Conservation (phyloP, 2,888 invertebrate genomes). For the Leucophora obtusa region DNA sequence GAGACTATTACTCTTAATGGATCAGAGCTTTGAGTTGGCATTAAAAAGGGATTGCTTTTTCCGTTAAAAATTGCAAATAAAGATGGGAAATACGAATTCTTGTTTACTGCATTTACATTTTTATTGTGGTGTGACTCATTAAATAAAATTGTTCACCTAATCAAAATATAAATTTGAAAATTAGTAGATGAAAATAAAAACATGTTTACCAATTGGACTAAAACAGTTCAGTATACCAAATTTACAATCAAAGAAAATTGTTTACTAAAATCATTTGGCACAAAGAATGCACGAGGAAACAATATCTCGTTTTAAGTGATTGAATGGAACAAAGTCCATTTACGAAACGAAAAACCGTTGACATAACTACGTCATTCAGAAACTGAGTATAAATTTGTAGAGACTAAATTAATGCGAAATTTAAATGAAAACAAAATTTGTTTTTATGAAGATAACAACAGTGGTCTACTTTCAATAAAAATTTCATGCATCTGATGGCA, state of each 20-base stretch:
- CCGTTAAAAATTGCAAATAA: too few species aligned
- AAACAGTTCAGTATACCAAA: slow-evolving; percentile 4
- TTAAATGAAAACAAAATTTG: slow-evolving; percentile 1
- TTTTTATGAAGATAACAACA: slow-evolving; percentile 30
- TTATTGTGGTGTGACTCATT: background rate
- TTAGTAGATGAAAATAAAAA: slow-evolving; percentile 1
- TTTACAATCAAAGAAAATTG: background rate
- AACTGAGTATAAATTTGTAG: background rate
- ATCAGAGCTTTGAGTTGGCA: too few species aligned
- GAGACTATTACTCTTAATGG: too few species aligned
- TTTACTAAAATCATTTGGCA: background rate
- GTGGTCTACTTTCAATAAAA: background rate
- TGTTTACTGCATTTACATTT: background rate
- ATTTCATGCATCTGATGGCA: background rate
- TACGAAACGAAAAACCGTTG: slow-evolving; percentile 1
- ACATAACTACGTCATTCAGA: background rate
- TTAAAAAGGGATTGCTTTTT: too few species aligned
- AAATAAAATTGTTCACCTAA: background rate
- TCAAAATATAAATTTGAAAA: background rate
- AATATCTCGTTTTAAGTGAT: background rate
- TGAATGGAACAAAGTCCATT: slow-evolving; percentile 13
- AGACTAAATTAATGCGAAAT: background rate
- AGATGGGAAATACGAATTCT: too few species aligned
- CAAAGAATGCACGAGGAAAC: background rate
- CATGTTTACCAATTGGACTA: slow-evolving; percentile 17